Evolutionary conservation across 2,888 invertebrate genomes (phyloP), one percentile per base, ranked within the genome.

Genomic region (Notodonta ziczac): DNA sequence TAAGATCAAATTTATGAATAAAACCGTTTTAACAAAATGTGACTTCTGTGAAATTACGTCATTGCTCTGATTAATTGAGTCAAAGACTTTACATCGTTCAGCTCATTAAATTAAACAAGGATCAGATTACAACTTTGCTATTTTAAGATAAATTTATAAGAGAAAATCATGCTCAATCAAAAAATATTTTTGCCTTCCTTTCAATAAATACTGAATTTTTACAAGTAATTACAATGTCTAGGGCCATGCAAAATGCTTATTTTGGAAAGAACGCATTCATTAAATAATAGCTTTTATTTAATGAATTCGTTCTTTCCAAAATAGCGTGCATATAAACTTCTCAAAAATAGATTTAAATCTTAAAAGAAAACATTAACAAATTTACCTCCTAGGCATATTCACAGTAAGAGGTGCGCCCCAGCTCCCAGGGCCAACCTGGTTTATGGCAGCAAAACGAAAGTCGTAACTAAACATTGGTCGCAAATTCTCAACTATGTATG

Each of bases 361-460:
- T n/a, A n/a, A 46, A n/a, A 5, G 46, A 46, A 46, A 46, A n/a
- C 13, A 6, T 5, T 5, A n/a, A 51, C 50, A 40, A 35, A 39
- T 10, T 10, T 80, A 94, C 94, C 95, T 95, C 77, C 95, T 95
- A 0, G 97, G 97, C 94, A 97, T 98, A 32, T 95, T 95, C 73
- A 96, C 95, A 4, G 94, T 92, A 53, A 95, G 86, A 50, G 95
- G 92, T 24, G 95, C 94, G 35, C 96, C 95, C 96, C 96, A 98
- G 13, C 94, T 94, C 9, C 98, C 97, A 16, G 95, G 88, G 0
- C 98, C 98, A 0, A 98, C 98, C 77, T 96, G 96, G 88, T 98
- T 98, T 61, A 95, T 94, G 3, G 98, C 98, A 13, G 97, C 96
- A 85, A 98, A 98, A 69, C 97, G 95, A 83, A 98, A 97, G 79